Conservation (phyloP, 2,113 vertebrate species). For the Saimiri boliviensis region DNA sequence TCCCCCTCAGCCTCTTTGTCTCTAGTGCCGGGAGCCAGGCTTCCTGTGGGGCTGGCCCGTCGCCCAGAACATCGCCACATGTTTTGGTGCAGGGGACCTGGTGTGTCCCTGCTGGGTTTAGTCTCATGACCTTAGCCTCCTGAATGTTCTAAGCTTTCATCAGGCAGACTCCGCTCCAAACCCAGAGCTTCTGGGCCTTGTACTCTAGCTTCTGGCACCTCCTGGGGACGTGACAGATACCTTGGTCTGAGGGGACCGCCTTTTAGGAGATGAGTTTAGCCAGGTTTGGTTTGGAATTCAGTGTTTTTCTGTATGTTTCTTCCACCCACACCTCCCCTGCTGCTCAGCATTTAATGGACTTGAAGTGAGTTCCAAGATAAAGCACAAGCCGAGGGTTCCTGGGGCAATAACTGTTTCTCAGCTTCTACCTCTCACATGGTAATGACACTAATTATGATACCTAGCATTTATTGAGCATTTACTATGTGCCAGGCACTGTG, state of each 20-base stretch:
- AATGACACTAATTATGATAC: neutral
- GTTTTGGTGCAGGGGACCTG: neutral
- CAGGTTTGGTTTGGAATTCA: neutral
- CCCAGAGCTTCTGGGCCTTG: neutral
- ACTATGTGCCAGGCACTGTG: neutral
- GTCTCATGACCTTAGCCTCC: neutral
- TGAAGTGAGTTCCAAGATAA: neutral
- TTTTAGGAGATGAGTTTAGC: neutral
- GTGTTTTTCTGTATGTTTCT: conserved; percentile 24
- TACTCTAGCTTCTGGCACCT: neutral
- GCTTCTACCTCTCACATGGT: neutral
- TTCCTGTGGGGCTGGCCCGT: neutral
- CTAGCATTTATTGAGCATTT: neutral
- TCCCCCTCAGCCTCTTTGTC: neutral
- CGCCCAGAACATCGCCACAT: neutral
- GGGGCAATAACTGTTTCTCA: neutral
- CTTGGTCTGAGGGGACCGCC: neutral
- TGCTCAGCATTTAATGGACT: conserved; percentile 41
- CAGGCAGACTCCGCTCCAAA: neutral
- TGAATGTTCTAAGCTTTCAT: neutral
- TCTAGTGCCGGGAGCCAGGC: neutral
- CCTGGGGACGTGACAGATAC: neutral
- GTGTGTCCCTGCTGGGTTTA: neutral
- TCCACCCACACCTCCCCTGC: conserved; percentile 51
- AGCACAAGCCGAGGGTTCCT: conserved; percentile 7